Conservation (phyloP, 2,113 vertebrate species). For the Larimichthys polyactis region DNA sequence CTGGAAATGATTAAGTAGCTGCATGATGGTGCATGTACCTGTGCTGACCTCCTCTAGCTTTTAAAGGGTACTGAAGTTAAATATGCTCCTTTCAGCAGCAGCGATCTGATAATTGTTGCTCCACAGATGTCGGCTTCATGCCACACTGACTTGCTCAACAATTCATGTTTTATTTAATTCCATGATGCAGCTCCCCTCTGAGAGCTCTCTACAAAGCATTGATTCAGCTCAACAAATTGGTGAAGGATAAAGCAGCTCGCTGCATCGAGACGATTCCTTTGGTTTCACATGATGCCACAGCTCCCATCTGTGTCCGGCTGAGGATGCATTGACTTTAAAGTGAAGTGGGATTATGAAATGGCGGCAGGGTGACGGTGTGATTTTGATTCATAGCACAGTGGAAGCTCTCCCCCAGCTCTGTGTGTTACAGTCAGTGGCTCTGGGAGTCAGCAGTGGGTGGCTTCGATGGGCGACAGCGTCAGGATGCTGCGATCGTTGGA, state of each 20-base stretch:
- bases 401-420: conserved; percentile 18
- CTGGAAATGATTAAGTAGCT: conserved; percentile 12
- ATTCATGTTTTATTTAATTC: conserved; percentile 22
- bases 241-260: background rate
- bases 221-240: background rate
- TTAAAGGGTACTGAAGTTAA: background rate
- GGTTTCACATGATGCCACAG: conserved; percentile 15
- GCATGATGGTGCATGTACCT: background rate
- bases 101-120: background rate
- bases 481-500: conserved; percentile 95
- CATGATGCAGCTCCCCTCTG: conserved; percentile 10
- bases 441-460: conserved; percentile 87
- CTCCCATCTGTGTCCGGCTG: conserved; percentile 14
- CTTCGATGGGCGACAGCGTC: conserved; percentile 96
- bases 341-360: conserved; percentile 29
- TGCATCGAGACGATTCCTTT: conserved; percentile 30
- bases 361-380: background rate
- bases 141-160: background rate
- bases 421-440: conserved; percentile 31
- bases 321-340: background rate
- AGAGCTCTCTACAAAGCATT: background rate
- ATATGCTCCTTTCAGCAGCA: background rate
- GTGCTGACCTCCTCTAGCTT: background rate
- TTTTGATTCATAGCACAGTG: conserved; percentile 11
- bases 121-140: conserved; percentile 15